Percentiles rank a stretch among this genome's conserved stretches.
Evolutionary conservation across 2,888 invertebrate species (phyloP).

Genomic region (Drosophila robusta): DNA sequence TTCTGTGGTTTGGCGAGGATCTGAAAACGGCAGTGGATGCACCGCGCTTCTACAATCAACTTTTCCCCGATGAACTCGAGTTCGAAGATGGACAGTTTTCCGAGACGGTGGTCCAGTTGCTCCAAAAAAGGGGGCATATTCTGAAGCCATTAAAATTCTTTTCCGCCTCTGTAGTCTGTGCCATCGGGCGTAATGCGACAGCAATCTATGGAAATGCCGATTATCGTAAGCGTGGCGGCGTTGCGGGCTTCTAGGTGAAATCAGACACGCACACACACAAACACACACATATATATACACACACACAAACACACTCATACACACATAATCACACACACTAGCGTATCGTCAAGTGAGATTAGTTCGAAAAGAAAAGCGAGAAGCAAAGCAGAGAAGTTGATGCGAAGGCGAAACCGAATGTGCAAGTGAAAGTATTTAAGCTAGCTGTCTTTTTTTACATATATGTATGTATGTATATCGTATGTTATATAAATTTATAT

Average conservation of each 20-base stretch:
- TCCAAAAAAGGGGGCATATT: slow-evolving; percentile 89
- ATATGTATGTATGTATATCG: slow-evolving; percentile 62
- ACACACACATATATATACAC: slow-evolving; percentile 10
- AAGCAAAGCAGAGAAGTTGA: background rate
- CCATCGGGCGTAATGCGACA: slow-evolving; percentile 88
- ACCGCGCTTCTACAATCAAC: slow-evolving; percentile 94
- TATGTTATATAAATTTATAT: slow-evolving; percentile 77
- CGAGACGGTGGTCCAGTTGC: slow-evolving; percentile 88
- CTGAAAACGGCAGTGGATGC: slow-evolving; percentile 90
- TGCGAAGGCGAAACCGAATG: slow-evolving; percentile 18
- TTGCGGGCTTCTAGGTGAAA: slow-evolving; percentile 87
- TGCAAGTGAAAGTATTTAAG: slow-evolving; percentile 70
- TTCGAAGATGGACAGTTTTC: slow-evolving; percentile 87
- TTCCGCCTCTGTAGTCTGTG: slow-evolving; percentile 89
- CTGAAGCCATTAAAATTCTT: slow-evolving; percentile 86
- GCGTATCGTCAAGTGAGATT: slow-evolving; percentile 67
- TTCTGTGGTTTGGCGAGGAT: slow-evolving; percentile 88
- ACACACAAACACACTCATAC: slow-evolving; percentile 15
- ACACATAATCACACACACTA: slow-evolving; percentile 16
- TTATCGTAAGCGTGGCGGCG: slow-evolving; percentile 92
- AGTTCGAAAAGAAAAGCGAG: slow-evolving; percentile 23
- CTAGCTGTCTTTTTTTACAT: slow-evolving; percentile 72
- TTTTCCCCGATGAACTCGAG: slow-evolving; percentile 90
- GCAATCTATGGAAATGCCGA: slow-evolving; percentile 92
- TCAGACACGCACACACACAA: background rate